A percentile compares a stretch with the other conserved stretches of the same genome.
phyloP scores from a whole-genome alignment of 2,113 vertebrate species.

The Calyptommatus sinebrachiatus region DNA sequence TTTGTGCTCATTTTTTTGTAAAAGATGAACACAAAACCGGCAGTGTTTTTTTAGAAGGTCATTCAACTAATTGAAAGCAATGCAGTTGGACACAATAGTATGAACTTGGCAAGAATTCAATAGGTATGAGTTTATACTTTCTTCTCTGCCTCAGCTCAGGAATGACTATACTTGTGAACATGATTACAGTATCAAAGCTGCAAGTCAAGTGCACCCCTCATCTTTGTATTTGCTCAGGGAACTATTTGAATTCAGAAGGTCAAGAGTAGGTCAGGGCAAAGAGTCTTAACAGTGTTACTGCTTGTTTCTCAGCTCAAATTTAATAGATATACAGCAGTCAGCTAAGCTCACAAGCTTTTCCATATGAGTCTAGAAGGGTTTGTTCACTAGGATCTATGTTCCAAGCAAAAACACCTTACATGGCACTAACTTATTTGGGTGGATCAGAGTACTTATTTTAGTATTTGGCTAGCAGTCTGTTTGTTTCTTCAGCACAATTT shows the following conservation, averaged over 20 bases:
- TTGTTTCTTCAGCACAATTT: background rate
- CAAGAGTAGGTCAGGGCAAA: conserved; percentile 19
- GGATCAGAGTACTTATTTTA: background rate
- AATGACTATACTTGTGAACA: background rate
- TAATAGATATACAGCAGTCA: conserved; percentile 19
- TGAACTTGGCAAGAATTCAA: background rate
- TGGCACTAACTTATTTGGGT: background rate
- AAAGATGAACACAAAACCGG: background rate
- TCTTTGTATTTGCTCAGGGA: conserved; percentile 10
- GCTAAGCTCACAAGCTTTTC: conserved; percentile 7
- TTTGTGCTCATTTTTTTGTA: background rate
- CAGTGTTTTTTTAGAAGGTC: background rate
- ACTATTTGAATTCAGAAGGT: conserved; percentile 17
- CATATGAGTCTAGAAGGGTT: conserved; percentile 14
- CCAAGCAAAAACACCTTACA: conserved; percentile 15
- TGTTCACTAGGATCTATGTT: background rate
- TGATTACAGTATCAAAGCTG: background rate
- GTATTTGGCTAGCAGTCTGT: background rate
- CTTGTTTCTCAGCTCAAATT: conserved; percentile 22
- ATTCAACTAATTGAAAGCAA: conserved; percentile 21
- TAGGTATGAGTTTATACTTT: background rate
- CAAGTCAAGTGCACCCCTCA: background rate
- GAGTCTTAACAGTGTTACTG: conserved; percentile 13
- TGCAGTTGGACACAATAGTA: background rate
- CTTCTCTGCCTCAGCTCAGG: background rate